These are phyloP conservation scores for Puntigrus tetrazona DNA, from an alignment of 2,113 vertebrate species.

Conservation along the genomic window DNA sequence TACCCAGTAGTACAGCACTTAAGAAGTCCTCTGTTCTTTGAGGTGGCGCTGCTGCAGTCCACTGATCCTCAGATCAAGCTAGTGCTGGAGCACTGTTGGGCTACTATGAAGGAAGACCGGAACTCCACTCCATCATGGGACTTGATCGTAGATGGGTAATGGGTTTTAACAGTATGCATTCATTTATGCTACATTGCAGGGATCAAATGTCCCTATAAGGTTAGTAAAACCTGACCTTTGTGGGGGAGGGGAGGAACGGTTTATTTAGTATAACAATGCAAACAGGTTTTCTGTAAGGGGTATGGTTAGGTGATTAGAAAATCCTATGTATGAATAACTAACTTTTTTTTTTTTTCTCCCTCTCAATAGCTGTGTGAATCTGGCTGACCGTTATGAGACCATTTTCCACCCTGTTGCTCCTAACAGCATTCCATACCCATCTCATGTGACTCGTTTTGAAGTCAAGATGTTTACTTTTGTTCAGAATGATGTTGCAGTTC, in stretches of 20 bases:
- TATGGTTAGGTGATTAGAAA: too few species aligned
- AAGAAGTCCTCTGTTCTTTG: slow-evolving; percentile 71
- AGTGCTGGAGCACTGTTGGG: slow-evolving; percentile 54
- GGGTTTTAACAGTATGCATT: too few species aligned
- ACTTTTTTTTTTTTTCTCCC: too few species aligned
- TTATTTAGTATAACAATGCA: too few species aligned
- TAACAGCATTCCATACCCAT: slow-evolving; percentile 64
- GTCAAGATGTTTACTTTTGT: slow-evolving; percentile 72
- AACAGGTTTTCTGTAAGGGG: too few species aligned
- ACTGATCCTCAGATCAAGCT: slow-evolving; percentile 48
- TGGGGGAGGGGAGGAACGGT: too few species aligned
- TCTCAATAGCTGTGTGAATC: slow-evolving; percentile 68
- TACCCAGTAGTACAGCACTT: slow-evolving; percentile 71
- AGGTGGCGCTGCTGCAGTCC: slow-evolving; percentile 44
- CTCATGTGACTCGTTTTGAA: slow-evolving; percentile 72
- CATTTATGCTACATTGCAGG: too few species aligned
- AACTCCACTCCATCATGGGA: slow-evolving; percentile 43
- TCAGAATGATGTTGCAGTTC: slow-evolving; percentile 45
- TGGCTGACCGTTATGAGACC: slow-evolving; percentile 55
- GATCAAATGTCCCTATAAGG: too few species aligned
- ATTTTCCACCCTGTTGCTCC: slow-evolving; percentile 63
- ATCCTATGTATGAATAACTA: too few species aligned
- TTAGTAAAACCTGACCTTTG: too few species aligned
- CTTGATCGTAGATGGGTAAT: slow-evolving; percentile 48
- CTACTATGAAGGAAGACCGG: slow-evolving; percentile 18